phyloP scores from a whole-genome alignment of 2,113 vertebrate genomes.

The Gymnogyps californianus region DNA sequence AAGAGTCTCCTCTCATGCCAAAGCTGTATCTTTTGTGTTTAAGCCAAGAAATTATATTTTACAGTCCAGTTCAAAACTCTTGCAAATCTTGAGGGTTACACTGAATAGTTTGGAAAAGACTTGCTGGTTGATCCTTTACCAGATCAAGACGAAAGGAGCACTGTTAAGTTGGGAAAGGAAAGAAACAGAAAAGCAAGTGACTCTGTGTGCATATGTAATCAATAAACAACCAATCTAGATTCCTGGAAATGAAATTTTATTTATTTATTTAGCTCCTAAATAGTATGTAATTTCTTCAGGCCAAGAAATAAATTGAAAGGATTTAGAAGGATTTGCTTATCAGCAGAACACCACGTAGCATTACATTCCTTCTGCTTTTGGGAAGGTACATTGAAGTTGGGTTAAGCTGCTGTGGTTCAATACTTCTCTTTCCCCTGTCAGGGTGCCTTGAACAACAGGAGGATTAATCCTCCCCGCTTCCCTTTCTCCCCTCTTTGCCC shows the following conservation, averaged over 20 bases:
- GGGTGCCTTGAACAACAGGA: conserved; percentile 71
- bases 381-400: conserved; percentile 78
- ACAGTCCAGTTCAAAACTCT: not conserved
- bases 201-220: conserved; percentile 9
- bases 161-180: not conserved
- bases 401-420: conserved; percentile 81
- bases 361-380: conserved; percentile 76
- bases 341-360: conserved; percentile 77
- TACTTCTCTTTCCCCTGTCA: conserved; percentile 77
- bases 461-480: conserved; percentile 67
- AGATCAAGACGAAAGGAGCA: not conserved
- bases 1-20: not conserved
- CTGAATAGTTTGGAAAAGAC: not conserved
- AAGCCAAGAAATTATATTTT: not conserved
- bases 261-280: conserved; percentile 68
- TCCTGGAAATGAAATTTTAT: conserved; percentile 53
- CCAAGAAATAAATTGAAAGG: conserved; percentile 85
- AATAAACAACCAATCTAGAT: conserved; percentile 65
- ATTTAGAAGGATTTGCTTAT: conserved; percentile 88
- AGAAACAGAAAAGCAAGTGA: not conserved
- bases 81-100: not conserved
- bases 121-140: not conserved
- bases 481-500: conserved; percentile 14
- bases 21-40: not conserved
- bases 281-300: conserved; percentile 79